A percentile compares a stretch with the other conserved stretches of the same genome.
phyloP scores from a whole-genome alignment of 2,113 vertebrate genomes.

The Gobius niger region DNA sequence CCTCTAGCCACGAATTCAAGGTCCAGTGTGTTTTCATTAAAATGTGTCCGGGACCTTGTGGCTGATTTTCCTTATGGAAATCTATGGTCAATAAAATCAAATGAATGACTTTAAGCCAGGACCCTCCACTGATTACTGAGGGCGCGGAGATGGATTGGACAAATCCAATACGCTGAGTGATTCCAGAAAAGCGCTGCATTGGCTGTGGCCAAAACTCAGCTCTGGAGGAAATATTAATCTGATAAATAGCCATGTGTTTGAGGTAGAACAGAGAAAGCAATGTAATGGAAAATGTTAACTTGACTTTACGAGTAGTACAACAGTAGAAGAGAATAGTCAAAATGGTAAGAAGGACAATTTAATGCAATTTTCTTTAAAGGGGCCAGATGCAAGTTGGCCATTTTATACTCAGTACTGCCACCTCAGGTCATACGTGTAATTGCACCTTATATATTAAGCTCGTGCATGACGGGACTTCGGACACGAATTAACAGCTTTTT shows the following conservation, averaged over 20 bases:
- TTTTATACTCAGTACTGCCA: too few species aligned
- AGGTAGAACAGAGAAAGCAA: neutral
- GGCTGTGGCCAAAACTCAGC: slow-evolving; percentile 59
- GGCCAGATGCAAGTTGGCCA: too few species aligned
- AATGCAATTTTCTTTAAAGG: too few species aligned
- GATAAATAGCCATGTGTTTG: slow-evolving; percentile 56
- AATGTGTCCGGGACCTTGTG: slow-evolving; percentile 43
- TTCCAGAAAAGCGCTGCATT: slow-evolving; percentile 64
- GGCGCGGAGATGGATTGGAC: slow-evolving; percentile 73
- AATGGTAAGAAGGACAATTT: too few species aligned
- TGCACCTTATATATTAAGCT: too few species aligned
- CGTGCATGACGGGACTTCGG: too few species aligned
- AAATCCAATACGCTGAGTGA: slow-evolving; percentile 77
- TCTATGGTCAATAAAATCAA: slow-evolving; percentile 74
- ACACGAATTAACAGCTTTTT: too few species aligned
- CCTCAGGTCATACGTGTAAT: too few species aligned
- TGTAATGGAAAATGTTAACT: neutral
- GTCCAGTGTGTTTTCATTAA: slow-evolving; percentile 62
- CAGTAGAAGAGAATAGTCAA: neutral
- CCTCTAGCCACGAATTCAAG: slow-evolving; percentile 56
- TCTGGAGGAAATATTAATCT: slow-evolving; percentile 58
- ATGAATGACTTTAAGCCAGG: slow-evolving; percentile 67
- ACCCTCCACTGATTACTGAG: slow-evolving; percentile 59
- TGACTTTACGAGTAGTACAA: neutral
- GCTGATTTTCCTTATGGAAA: slow-evolving; percentile 68